phyloP scores from a whole-genome alignment of 2,888 invertebrate genomes.

The Lochmaea capreae region DNA sequence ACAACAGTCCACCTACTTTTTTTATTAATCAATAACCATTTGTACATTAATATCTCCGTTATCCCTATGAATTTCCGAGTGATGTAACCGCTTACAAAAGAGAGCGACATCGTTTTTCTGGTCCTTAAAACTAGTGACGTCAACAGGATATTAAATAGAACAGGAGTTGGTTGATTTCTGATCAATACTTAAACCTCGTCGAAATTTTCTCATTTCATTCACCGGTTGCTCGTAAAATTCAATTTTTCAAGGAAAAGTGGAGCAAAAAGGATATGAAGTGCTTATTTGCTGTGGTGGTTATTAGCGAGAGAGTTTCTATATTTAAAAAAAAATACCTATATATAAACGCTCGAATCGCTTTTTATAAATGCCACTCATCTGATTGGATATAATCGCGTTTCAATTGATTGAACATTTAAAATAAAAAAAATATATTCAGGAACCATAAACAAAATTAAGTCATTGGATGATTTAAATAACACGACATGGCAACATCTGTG shows the following conservation, averaged over 20 bases:
- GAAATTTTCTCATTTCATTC: not conserved
- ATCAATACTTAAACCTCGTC: constrained; percentile 7
- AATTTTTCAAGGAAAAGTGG: not conserved
- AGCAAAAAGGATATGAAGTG: constrained; percentile 4
- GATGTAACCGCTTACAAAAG: not conserved
- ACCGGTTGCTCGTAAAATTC: constrained; percentile 1
- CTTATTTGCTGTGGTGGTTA: not conserved
- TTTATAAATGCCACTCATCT: not conserved
- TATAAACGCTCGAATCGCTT: not conserved
- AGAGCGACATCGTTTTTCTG: not conserved
- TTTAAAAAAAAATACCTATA: not conserved
- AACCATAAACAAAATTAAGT: too few relatives aligned
- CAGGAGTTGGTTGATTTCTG: not conserved
- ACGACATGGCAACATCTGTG: too few relatives aligned
- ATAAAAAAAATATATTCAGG: not conserved
- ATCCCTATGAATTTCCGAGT: not conserved
- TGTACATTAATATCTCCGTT: not conserved
- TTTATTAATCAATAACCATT: not conserved
- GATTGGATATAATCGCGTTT: not conserved
- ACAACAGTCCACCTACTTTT: not conserved
- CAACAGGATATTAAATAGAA: constrained; percentile 3
- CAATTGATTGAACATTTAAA: not conserved
- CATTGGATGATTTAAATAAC: too few relatives aligned
- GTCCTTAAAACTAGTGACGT: not conserved
- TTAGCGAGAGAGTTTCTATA: not conserved